Evolutionary conservation across 2,113 vertebrate genomes (phyloP), one percentile per base, ranked within the genome.

Genomic region (Epinephelus moara): DNA sequence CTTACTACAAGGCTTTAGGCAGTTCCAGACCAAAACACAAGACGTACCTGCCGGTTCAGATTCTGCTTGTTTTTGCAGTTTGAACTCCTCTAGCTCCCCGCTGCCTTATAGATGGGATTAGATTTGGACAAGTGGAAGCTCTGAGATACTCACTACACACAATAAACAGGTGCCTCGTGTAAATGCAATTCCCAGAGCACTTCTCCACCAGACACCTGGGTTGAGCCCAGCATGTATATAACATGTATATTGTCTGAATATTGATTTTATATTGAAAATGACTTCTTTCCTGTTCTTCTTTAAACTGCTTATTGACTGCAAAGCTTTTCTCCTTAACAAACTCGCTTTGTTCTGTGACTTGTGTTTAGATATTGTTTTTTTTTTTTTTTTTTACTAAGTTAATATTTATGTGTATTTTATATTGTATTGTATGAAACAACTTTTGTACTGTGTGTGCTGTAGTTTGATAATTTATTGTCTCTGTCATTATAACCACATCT

Each of bases 21-120:
- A 7, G 33, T 47, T 70, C 8, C 49, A 77, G 71, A 56, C 49
- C 57, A 15, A 69, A 70, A 49, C 12, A 66, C 52, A 55, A 49
- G 55, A 66, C 7, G 0, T 57, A 88, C 94, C 94, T 94, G 93
- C 94, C 90, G 94, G 93, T 91, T 92, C 94, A 92, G 94, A 93
- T 91, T 82, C 60, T 60, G 70, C 62, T 62, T 18, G 0, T 73
- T 82, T 75, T 49, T 81, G 33, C 47, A 55, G 10, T 52, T 61
- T 70, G 19, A 30, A 12, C 50, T 45, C 33, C 5, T 74, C 67
- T 21, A 33, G n/a, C 72, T 55, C 2, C 11, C n/a, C 19, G 40
- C 25, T 8, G 25, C 40, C 40, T 45, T n/a, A 0, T 61, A 57
- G 57, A 67, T 21, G 30, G 45, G 42, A 56, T 55, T 7, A 62